These are phyloP conservation scores for Leuctra nigra DNA, from an alignment of 2,888 invertebrate species.

Conservation along the genomic window DNA sequence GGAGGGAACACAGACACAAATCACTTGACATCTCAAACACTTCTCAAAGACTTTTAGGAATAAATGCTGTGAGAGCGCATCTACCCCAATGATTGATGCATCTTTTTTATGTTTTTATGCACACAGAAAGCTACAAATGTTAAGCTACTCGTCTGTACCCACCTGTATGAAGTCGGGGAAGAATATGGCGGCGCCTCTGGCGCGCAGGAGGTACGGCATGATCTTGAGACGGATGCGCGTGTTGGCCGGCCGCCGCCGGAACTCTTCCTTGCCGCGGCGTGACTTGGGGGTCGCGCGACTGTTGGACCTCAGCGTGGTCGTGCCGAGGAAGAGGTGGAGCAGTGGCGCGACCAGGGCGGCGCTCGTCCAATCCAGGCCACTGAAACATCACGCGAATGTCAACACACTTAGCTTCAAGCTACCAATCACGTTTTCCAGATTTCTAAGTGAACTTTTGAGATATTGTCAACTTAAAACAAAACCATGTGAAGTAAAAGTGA, in stretches of 20 bases:
- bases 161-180: constrained; percentile 75
- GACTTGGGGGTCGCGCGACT: constrained; percentile 20
- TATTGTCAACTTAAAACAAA: too few relatives aligned
- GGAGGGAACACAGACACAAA: constrained; percentile 34
- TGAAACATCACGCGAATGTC: constrained; percentile 35
- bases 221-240: constrained; percentile 79
- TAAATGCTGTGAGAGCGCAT: too few relatives aligned
- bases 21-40: background rate
- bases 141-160: constrained; percentile 21
- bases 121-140: background rate
- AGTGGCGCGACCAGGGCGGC: constrained; percentile 62
- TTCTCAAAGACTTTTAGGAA: too few relatives aligned
- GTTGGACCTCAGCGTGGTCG: constrained; percentile 36
- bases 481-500: too few relatives aligned
- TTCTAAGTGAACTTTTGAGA: too few relatives aligned
- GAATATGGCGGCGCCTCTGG: constrained; percentile 40
- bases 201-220: constrained; percentile 68
- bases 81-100: background rate
- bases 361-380: constrained; percentile 71
- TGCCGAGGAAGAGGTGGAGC: constrained; percentile 73
- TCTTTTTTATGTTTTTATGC: background rate
- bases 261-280: constrained; percentile 44
- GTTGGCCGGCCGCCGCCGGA: constrained; percentile 70
- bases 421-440: too few relatives aligned
- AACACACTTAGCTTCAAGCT: too few relatives aligned